Evolutionary conservation across 2,113 vertebrate genomes (phyloP).

Genomic region (Acrocephalus kingi): DNA sequence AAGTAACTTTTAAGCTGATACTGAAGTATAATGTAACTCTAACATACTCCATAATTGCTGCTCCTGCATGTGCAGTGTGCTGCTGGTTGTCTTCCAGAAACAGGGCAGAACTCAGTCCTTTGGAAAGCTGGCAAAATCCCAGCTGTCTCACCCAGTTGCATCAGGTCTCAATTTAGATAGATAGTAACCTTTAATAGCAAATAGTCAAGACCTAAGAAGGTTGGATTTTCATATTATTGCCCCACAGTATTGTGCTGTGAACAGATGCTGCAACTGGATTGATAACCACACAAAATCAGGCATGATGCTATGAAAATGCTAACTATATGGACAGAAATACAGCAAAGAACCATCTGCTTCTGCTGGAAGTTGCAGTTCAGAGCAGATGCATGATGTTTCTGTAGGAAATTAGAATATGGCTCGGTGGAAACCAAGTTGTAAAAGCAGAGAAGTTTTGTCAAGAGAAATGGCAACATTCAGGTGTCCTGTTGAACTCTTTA

Average conservation of each 20-base stretch:
- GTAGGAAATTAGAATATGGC: background rate
- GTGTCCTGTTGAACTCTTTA: background rate
- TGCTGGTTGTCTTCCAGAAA: background rate
- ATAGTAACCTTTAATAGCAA: background rate
- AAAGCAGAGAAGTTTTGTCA: background rate
- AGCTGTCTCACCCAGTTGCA: background rate
- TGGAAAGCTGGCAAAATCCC: background rate
- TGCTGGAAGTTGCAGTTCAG: background rate
- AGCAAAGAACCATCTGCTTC: background rate
- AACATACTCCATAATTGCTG: background rate
- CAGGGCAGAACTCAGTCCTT: background rate
- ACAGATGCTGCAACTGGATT: background rate
- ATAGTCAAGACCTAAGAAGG: background rate
- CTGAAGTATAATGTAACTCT: background rate
- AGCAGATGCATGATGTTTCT: background rate
- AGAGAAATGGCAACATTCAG: background rate
- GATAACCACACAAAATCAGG: background rate
- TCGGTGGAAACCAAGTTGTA: background rate
- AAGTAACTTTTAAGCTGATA: slow-evolving; percentile 46
- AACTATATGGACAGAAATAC: background rate
- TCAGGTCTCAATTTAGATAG: background rate
- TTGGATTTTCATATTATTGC: background rate
- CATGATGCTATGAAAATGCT: background rate
- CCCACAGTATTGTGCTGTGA: background rate
- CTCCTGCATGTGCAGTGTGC: background rate